Evolutionary conservation across 1,140 invertebrate species (phyloP), one percentile per base, ranked within the genome.

Genomic region (Neodiprion fabricii): DNA sequence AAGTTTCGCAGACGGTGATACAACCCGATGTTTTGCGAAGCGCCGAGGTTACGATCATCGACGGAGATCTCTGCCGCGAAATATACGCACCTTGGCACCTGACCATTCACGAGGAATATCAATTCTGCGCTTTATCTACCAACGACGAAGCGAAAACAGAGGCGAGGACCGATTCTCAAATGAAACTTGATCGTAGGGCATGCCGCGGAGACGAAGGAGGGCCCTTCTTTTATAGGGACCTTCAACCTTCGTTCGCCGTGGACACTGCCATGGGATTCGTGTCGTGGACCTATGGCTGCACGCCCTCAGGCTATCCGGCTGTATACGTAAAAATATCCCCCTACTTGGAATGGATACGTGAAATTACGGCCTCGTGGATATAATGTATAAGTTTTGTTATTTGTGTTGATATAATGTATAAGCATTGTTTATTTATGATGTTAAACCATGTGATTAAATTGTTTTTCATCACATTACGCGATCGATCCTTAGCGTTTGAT

Each of bases 1-100:
- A 69, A 14, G 67, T 69, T 69, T 69, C 67, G 11, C 21, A 69
- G 40, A 69, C 67, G 10, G 10, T 69, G 40, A 69, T 69, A 69
- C 67, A 69, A 47, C 67, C 67, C 10, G 17, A 21, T 7, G 67
- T 69, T 12, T 14, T 69, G 11, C 67, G 67, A 12, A 69, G 40
- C 17, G 21, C 14, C 21, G 40, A 21, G 9, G 67, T 69, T 23
- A 23, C 17, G 40, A 21, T 69, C 10, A 23, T 47, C 67, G 67
- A 69, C 40, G 67, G 14, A 17, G 67, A 69, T 69, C 11, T 69
- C 67, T 69, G 67, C 40, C 17, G 67, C 17, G 40, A 69, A 23
- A 21, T 47, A 23, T 69, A 69, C 40, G 23, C 67, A 21, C 17
- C 17, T 11, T 69, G 67, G 67, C 3, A 69, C 9, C 40, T 69